Conservation (phyloP, 2,113 vertebrate species). For the Ammodytes dubius region DNA sequence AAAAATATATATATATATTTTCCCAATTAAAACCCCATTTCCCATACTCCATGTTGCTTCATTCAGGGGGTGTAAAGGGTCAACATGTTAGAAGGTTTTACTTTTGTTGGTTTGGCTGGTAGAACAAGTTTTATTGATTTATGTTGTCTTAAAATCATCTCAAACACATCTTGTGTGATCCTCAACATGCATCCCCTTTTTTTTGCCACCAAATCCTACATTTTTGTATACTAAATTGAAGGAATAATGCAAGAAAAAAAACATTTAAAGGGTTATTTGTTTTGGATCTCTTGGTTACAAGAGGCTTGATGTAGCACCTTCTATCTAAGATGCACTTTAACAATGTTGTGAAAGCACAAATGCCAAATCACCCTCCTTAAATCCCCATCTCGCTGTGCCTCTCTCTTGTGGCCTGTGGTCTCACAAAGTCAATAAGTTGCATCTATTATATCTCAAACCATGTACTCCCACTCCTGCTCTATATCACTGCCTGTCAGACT, state of each 20-base stretch:
- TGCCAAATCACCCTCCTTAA: neutral
- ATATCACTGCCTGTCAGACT: conserved; percentile 54
- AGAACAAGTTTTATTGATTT: neutral
- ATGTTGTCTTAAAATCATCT: neutral
- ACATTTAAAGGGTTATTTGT: neutral
- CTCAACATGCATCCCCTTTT: too few relatives aligned
- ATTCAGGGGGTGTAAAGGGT: neutral
- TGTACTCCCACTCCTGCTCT: conserved; percentile 24
- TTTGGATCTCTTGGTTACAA: neutral
- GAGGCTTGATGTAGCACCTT: neutral
- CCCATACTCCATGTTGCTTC: neutral
- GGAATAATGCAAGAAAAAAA: neutral
- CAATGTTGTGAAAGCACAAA: conserved; percentile 24
- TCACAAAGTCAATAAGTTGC: conserved; percentile 22
- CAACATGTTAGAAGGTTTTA: neutral
- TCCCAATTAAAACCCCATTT: too few relatives aligned
- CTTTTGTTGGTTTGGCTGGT: neutral
- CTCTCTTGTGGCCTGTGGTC: conserved; percentile 25
- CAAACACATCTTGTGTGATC: too few relatives aligned
- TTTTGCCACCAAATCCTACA: too few relatives aligned
- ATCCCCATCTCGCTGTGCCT: neutral
- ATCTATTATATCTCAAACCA: conserved; percentile 32
- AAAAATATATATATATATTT: too few relatives aligned
- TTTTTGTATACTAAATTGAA: too few relatives aligned
- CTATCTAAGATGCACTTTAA: neutral